Conservation (phyloP, 2,888 invertebrate species). For the Eilema caniola region DNA sequence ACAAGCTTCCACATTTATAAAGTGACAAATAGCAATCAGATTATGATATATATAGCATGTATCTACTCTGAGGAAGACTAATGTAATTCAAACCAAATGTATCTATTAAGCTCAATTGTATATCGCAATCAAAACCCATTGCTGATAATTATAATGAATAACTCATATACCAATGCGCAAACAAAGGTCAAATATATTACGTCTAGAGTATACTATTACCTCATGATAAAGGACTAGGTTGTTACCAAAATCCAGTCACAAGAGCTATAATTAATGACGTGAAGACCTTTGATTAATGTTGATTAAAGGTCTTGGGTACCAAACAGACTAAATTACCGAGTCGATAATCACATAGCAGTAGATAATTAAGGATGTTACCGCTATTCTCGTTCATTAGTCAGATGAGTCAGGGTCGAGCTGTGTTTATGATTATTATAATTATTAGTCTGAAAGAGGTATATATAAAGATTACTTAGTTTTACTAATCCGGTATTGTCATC, state of each 20-base stretch:
- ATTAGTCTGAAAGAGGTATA: not conserved
- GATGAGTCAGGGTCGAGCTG: not conserved
- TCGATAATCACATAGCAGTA: constrained; percentile 34
- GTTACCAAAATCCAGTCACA: constrained; percentile 2
- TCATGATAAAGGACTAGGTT: not conserved
- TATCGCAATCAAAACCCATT: not conserved
- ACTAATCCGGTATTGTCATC: too few species aligned
- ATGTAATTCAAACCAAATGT: not conserved
- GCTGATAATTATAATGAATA: not conserved
- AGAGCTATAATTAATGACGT: constrained; percentile 40
- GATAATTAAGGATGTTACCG: constrained; percentile 31
- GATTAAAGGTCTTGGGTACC: constrained; percentile 28
- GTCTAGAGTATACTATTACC: not conserved
- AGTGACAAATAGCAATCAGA: too few species aligned
- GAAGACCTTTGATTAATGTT: constrained; percentile 38
- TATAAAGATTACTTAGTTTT: not conserved
- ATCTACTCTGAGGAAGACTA: too few species aligned
- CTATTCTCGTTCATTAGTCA: constrained; percentile 21
- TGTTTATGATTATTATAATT: not conserved
- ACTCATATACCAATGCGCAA: not conserved
- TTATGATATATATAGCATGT: too few species aligned
- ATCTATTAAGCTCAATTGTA: not conserved
- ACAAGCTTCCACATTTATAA: too few species aligned
- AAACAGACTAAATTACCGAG: constrained; percentile 24
- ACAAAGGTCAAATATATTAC: constrained; percentile 4